These are phyloP conservation scores for Heliconius hortense DNA, from an alignment of 2,888 invertebrate genomes.

Conservation along the genomic window DNA sequence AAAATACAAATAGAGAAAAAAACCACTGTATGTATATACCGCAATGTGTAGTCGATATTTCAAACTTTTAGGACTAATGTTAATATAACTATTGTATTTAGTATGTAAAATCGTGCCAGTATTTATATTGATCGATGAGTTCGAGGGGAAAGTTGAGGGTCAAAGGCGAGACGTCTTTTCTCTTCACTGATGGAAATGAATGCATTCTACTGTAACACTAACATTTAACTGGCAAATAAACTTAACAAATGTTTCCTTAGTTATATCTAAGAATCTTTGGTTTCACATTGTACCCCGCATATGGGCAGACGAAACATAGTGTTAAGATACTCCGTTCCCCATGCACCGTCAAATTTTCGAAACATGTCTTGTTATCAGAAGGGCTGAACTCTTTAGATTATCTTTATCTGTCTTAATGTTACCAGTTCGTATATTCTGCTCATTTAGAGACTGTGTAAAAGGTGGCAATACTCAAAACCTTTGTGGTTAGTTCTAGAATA, in stretches of 20 bases:
- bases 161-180: slow-evolving; percentile 25
- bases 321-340: background rate
- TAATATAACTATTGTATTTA: background rate
- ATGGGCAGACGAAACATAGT: background rate
- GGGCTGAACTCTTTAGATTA: too few species aligned
- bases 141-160: slow-evolving; percentile 26
- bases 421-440: too few species aligned
- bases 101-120: slow-evolving; percentile 22
- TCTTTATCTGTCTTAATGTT: too few species aligned
- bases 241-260: background rate
- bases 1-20: too few species aligned
- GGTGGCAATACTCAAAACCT: too few species aligned
- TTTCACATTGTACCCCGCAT: background rate
- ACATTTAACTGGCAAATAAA: slow-evolving; percentile 4
- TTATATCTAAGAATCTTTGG: too few species aligned
- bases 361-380: background rate
- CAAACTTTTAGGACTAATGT: background rate
- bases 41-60: background rate
- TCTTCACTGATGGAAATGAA: slow-evolving; percentile 7
- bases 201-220: slow-evolving; percentile 1
- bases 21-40: background rate
- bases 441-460: too few species aligned
- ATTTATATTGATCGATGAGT: slow-evolving; percentile 26
- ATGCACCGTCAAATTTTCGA: background rate
- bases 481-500: too few species aligned